Evolutionary conservation across 2,113 vertebrate species (phyloP).

Genomic region (Dipodomys merriami): DNA sequence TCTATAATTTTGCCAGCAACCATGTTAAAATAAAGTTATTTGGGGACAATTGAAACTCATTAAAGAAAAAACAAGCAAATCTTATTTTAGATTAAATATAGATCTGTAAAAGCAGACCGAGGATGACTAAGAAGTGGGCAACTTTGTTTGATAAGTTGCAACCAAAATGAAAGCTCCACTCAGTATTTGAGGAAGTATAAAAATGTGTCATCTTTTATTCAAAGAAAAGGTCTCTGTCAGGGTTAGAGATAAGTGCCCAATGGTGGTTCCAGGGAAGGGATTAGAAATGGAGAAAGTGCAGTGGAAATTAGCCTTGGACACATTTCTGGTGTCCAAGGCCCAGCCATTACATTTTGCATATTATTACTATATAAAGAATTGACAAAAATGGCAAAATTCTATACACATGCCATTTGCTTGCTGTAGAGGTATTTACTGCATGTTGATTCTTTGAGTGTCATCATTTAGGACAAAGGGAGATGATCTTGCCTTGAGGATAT

Average conservation of each 20-base stretch:
- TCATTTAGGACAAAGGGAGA: background rate
- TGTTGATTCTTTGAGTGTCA: conserved; percentile 1
- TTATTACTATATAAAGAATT: conserved; percentile 17
- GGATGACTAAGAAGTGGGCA: background rate
- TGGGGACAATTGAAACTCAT: conserved; percentile 22
- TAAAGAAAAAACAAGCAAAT: conserved; percentile 10
- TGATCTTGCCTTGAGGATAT: conserved; percentile 38
- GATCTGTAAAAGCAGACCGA: background rate
- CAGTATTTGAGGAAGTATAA: conserved; percentile 11
- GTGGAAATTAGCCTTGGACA: background rate
- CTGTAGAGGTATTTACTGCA: background rate
- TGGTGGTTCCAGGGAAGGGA: background rate
- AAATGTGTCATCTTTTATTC: background rate
- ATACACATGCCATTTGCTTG: background rate
- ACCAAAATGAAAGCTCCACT: background rate
- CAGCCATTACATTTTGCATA: background rate
- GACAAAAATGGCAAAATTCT: conserved; percentile 21
- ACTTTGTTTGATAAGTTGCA: background rate
- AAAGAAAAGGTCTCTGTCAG: conserved; percentile 12
- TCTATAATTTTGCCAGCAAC: conserved; percentile 9
- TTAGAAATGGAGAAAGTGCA: background rate
- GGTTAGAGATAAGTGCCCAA: background rate
- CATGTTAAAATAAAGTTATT: conserved; percentile 29
- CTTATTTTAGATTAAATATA: background rate
- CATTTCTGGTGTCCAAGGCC: background rate